phyloP scores from a whole-genome alignment of 2,888 invertebrate genomes.

The Timandra comae region DNA sequence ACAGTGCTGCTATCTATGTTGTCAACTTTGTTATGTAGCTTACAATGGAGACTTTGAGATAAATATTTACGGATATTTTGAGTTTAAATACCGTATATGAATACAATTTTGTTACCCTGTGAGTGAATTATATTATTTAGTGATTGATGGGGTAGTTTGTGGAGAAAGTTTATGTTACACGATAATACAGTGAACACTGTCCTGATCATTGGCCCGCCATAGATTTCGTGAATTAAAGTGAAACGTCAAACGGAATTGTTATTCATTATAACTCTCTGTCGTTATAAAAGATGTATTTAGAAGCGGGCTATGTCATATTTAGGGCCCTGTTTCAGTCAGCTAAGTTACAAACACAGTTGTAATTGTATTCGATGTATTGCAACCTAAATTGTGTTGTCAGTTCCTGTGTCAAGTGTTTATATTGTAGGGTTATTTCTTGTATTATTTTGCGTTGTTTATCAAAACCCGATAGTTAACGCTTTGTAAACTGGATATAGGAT shows the following conservation, averaged over 20 bases:
- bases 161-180: background rate
- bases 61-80: constrained; percentile 77
- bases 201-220: constrained; percentile 58
- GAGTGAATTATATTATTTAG: constrained; percentile 31
- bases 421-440: constrained; percentile 3
- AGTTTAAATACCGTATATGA: too few relatives aligned
- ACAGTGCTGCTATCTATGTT: constrained; percentile 86
- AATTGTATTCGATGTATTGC: too few relatives aligned
- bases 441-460: constrained; percentile 12
- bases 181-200: background rate
- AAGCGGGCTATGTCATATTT: too few relatives aligned
- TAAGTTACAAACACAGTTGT: too few relatives aligned
- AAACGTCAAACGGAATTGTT: constrained; percentile 69
- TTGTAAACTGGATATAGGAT: too few relatives aligned
- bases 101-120: constrained; percentile 47
- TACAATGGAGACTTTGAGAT: constrained; percentile 80
- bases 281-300: constrained; percentile 22
- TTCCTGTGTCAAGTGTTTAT: background rate
- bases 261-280: constrained; percentile 37
- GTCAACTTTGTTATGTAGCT: constrained; percentile 81
- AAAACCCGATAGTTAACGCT: too few relatives aligned
- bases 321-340: too few relatives aligned
- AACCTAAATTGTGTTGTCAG: too few relatives aligned
- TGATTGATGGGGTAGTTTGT: background rate
- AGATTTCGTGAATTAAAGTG: constrained; percentile 65